phyloP scores from a whole-genome alignment of 1,140 invertebrate species.

The Drosophila nigrodunni region DNA sequence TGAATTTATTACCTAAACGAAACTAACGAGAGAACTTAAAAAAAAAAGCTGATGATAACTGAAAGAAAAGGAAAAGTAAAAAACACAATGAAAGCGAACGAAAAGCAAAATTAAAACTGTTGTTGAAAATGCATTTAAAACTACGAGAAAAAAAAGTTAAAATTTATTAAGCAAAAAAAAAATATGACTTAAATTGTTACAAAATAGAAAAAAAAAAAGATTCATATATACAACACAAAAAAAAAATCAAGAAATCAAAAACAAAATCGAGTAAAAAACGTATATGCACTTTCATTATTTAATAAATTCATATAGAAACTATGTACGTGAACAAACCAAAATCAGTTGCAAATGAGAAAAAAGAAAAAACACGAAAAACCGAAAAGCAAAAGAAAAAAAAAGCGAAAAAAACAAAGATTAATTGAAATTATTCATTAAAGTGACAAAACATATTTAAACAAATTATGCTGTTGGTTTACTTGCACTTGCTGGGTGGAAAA shows the following conservation, averaged over 20 bases:
- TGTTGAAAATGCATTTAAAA: constrained; percentile 81
- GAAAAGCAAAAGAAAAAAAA: constrained; percentile 29
- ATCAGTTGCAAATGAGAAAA: constrained; percentile 22
- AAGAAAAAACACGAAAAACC: constrained; percentile 21
- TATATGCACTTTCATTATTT: constrained; percentile 83
- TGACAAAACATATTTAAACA: constrained; percentile 73
- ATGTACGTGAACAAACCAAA: constrained; percentile 29
- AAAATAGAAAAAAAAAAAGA: constrained; percentile 48
- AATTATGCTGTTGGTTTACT: constrained; percentile 25
- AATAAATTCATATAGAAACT: constrained; percentile 61
- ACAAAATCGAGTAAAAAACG: constrained; percentile 50
- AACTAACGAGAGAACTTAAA: constrained; percentile 44
- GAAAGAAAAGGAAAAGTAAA: constrained; percentile 36
- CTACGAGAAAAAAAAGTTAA: constrained; percentile 43
- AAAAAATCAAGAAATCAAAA: constrained; percentile 41
- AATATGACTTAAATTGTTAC: constrained; percentile 70
- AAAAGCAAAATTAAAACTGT: constrained; percentile 57
- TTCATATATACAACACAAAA: constrained; percentile 54
- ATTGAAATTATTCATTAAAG: constrained; percentile 81
- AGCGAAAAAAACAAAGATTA: constrained; percentile 54
- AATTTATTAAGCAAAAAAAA: constrained; percentile 49
- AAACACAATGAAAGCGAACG: constrained; percentile 16
- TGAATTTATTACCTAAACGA: constrained; percentile 44
- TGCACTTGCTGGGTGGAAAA: constrained; percentile 13
- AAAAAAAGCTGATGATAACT: constrained; percentile 24